phyloP scores from a whole-genome alignment of 2,797 vertebrate species.

The Ctenopoma multispine region DNA sequence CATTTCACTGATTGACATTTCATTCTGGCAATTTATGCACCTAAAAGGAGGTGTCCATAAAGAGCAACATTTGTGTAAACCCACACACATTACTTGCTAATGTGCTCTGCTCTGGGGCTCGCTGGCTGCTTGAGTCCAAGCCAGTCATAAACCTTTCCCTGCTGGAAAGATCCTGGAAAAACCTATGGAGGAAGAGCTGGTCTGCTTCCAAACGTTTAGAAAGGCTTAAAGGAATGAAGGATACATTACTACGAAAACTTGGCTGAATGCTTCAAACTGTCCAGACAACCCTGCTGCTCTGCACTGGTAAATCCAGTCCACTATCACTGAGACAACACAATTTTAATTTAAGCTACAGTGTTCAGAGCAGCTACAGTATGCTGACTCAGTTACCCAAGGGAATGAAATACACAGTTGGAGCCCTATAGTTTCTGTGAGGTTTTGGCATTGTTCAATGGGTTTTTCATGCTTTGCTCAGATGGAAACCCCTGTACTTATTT shows the following conservation, averaged over 20 bases:
- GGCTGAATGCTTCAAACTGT: slow-evolving; percentile 38
- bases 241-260: slow-evolving; percentile 62
- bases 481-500: slow-evolving; percentile 70
- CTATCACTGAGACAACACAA: slow-evolving; percentile 20
- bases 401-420: slow-evolving; percentile 26
- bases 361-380: slow-evolving; percentile 15
- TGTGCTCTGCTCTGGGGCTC: slow-evolving; percentile 17
- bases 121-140: slow-evolving; percentile 27
- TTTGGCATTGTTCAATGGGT: slow-evolving; percentile 62
- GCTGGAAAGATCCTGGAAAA: slow-evolving; percentile 31
- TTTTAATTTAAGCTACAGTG: slow-evolving; percentile 11
- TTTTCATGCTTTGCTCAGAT: slow-evolving; percentile 67
- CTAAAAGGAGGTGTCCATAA: no score
- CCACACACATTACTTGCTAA: slow-evolving; percentile 1
- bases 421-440: slow-evolving; percentile 67
- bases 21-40: neutral
- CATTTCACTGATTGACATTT: neutral
- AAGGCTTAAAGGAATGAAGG: slow-evolving; percentile 55
- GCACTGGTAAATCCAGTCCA: slow-evolving; percentile 22
- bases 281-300: slow-evolving; percentile 23
- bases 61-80: neutral
- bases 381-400: slow-evolving; percentile 46
- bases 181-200: slow-evolving; percentile 42
- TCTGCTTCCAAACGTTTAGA: slow-evolving; percentile 52
- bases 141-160: slow-evolving; percentile 30